These are phyloP conservation scores for Drosophila kuntzei DNA, from an alignment of 2,888 invertebrate genomes.

Conservation along the genomic window DNA sequence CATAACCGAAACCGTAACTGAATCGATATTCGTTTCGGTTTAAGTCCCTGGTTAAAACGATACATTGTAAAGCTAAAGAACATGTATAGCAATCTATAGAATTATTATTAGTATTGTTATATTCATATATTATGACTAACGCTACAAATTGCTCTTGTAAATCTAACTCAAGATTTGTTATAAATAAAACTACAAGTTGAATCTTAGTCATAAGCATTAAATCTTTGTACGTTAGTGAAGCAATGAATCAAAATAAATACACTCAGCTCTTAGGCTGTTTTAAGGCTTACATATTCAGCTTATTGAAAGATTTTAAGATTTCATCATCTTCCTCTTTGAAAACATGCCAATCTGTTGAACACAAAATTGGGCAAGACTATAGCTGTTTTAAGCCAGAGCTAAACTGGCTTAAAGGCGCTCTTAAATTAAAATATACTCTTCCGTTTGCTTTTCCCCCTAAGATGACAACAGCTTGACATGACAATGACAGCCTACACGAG, in stretches of 20 bases:
- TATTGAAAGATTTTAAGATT: background rate
- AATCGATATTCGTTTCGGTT: too few species aligned
- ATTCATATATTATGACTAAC: background rate
- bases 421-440: slow-evolving; percentile 5
- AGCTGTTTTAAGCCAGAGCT: slow-evolving; percentile 1
- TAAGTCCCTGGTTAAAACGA: too few species aligned
- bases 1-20: too few species aligned
- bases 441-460: slow-evolving; percentile 18
- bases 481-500: slow-evolving; percentile 27
- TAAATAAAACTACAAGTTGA: background rate
- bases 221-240: background rate
- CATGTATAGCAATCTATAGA: background rate
- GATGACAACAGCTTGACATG: slow-evolving; percentile 37
- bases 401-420: slow-evolving; percentile 4
- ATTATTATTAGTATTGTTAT: background rate
- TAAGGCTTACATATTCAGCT: background rate
- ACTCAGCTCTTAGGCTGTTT: background rate
- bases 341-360: background rate
- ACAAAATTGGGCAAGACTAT: background rate
- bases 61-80: too few species aligned
- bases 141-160: too few species aligned
- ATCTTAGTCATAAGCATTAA: background rate
- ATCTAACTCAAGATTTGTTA: too few species aligned
- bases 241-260: background rate
- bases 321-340: background rate